A percentile compares a stretch with the other conserved stretches of the same genome.
Conservation (phyloP, 2,888 invertebrate species). For the Dasypolia templi region DNA sequence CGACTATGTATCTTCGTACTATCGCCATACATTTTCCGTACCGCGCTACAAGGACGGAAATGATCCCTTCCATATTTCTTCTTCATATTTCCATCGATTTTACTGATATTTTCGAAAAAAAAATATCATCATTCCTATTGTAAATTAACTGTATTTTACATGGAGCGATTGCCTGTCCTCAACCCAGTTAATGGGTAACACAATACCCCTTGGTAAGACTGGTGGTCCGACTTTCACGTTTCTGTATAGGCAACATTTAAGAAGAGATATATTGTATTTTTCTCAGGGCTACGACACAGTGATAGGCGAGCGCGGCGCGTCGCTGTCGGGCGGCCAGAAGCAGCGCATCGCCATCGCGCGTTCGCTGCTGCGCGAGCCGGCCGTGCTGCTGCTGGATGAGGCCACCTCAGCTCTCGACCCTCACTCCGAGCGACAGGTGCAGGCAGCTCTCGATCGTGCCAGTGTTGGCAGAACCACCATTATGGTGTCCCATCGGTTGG, state of each 20-base stretch:
- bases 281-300: constrained; percentile 93
- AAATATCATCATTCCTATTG: too few relatives aligned
- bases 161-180: background rate
- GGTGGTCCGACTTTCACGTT: too few relatives aligned
- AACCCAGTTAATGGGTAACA: background rate
- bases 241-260: background rate
- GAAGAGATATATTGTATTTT: background rate
- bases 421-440: constrained; percentile 94
- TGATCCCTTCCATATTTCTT: too few relatives aligned
- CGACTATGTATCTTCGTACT: too few relatives aligned
- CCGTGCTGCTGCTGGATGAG: constrained; percentile 94
- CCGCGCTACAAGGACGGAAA: too few relatives aligned
- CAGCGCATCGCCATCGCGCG: constrained; percentile 96
- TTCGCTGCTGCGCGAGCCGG: constrained; percentile 94
- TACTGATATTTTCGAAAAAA: too few relatives aligned
- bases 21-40: too few relatives aligned
- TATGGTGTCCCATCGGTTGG: constrained; percentile 92
- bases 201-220: too few relatives aligned
- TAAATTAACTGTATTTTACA: too few relatives aligned
- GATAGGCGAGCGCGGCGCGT: constrained; percentile 95
- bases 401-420: constrained; percentile 96
- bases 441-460: constrained; percentile 94
- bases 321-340: constrained; percentile 95
- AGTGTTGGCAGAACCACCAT: constrained; percentile 94
- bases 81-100: too few relatives aligned